These are phyloP conservation scores for Struthidea cinerea DNA, from an alignment of 2,113 vertebrate genomes.

Conservation along the genomic window DNA sequence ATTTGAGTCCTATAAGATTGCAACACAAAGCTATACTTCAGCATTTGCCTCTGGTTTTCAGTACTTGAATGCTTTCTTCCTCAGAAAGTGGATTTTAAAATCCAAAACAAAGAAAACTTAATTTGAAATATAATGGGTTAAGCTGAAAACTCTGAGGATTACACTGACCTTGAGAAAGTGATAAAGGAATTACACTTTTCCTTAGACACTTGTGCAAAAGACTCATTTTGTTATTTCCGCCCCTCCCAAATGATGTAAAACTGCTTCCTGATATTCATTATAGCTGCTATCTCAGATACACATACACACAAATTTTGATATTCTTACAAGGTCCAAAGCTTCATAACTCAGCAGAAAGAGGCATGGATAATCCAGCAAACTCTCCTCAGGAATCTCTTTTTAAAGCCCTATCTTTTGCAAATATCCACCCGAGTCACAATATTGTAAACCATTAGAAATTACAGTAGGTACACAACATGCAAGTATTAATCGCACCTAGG, in stretches of 20 bases:
- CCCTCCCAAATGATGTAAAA: not conserved
- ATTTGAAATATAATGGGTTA: not conserved
- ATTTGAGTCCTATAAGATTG: not conserved
- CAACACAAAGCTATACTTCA: not conserved
- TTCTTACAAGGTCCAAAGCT: slow-evolving; percentile 1
- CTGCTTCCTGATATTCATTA: not conserved
- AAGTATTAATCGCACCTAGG: not conserved
- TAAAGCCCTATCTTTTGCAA: not conserved
- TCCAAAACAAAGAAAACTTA: not conserved
- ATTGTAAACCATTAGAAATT: not conserved
- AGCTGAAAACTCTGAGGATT: not conserved
- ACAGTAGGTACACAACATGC: not conserved
- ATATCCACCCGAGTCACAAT: not conserved
- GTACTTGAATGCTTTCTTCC: not conserved
- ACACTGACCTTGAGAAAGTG: not conserved
- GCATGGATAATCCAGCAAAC: not conserved
- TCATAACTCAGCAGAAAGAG: not conserved
- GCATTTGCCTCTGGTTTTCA: not conserved
- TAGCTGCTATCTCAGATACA: slow-evolving; percentile 18
- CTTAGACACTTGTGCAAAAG: not conserved
- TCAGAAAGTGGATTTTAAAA: not conserved
- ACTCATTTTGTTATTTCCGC: not conserved
- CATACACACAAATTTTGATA: not conserved
- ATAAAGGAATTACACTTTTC: not conserved
- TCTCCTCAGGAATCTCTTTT: not conserved